Evolutionary conservation across 2,797 vertebrate genomes (phyloP), one percentile per base, ranked within the genome.

Genomic region (Basileuterus tristriatus): DNA sequence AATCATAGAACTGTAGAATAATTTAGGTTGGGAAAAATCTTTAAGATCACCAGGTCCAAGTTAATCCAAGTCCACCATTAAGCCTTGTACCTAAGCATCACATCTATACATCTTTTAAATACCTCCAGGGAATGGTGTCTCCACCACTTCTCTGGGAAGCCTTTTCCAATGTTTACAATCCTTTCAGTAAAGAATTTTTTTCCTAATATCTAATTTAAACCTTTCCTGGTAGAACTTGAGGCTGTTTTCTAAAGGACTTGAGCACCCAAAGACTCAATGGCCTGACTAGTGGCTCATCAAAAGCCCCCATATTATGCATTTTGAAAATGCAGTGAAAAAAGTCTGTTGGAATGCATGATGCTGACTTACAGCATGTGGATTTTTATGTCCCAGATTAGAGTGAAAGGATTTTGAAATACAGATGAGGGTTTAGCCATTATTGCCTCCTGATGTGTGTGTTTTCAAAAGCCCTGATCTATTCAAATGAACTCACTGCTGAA

Each of bases 371-470:
- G 9, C 32, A 58, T 19, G 20, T 39, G 43, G 59, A 23, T 41
- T 88, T 95, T 95, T 90, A 88, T 53, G 77, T 72, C 88, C 34
- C 43, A 74, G 67, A 52, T 89, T 63, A 92, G 50, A 91, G 47
- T 11, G 44, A 93, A 89, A 89, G 46, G 44, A 58, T 82, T 94
- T 94, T 77, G 47, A 95, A 86, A 39, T n/a, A 47, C 46, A 74
- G n/a, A 53, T 77, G 77, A 67, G 27, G 8, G 36, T 64, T 89
- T 94, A 86, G 41, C 30, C 30, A 3, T 89, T 84, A 64, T 60
- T 90, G 58, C 39, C 34, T 79, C 63, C 78, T 74, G 30, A 84
- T 43, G 39, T 18, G 30, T 22, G 29, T 2, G 1, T 39, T 90
- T 93, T 58, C 64, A 58, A 71, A 89, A 82, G 30, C 75, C 26